Evolutionary conservation across 2,797 vertebrate genomes (phyloP).

Genomic region (Platyrinchus mystaceus): DNA sequence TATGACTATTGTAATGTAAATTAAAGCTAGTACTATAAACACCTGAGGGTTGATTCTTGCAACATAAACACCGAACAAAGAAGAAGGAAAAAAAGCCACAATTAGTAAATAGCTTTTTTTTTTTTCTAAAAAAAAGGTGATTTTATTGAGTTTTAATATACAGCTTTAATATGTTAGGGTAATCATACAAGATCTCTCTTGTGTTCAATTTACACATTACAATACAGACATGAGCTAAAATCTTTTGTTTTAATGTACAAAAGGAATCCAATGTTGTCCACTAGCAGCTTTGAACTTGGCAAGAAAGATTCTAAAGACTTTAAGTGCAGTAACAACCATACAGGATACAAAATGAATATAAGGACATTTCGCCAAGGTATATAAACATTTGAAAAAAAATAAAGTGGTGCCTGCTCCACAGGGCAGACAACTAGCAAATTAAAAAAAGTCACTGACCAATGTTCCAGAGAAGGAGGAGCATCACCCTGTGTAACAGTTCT

Average conservation of each 20-base stretch:
- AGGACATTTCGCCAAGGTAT: slow-evolving; percentile 74
- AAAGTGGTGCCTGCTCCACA: slow-evolving; percentile 84
- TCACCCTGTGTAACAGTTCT: slow-evolving; percentile 73
- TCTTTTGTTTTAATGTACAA: slow-evolving; percentile 86
- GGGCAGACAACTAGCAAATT: slow-evolving; percentile 80
- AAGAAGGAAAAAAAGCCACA: not conserved
- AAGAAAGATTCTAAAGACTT: slow-evolving; percentile 80
- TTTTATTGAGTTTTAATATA: slow-evolving; percentile 91
- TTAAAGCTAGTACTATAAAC: slow-evolving; percentile 8
- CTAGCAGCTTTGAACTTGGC: slow-evolving; percentile 90
- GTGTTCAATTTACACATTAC: slow-evolving; percentile 88
- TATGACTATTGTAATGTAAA: not conserved
- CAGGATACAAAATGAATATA: slow-evolving; percentile 73
- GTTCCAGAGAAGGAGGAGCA: slow-evolving; percentile 78
- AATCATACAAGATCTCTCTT: slow-evolving; percentile 86
- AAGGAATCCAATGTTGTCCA: slow-evolving; percentile 80
- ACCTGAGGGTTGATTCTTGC: not conserved
- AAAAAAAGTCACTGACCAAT: slow-evolving; percentile 74
- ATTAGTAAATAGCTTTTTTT: not conserved
- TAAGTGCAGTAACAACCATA: slow-evolving; percentile 78
- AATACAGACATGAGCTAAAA: slow-evolving; percentile 79
- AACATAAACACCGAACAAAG: not conserved
- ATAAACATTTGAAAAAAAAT: slow-evolving; percentile 78
- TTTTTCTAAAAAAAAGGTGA: slow-evolving; percentile 81
- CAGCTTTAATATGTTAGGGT: slow-evolving; percentile 86